phyloP scores from a whole-genome alignment of 2,113 vertebrate species.

The Pluvianellus socialis region DNA sequence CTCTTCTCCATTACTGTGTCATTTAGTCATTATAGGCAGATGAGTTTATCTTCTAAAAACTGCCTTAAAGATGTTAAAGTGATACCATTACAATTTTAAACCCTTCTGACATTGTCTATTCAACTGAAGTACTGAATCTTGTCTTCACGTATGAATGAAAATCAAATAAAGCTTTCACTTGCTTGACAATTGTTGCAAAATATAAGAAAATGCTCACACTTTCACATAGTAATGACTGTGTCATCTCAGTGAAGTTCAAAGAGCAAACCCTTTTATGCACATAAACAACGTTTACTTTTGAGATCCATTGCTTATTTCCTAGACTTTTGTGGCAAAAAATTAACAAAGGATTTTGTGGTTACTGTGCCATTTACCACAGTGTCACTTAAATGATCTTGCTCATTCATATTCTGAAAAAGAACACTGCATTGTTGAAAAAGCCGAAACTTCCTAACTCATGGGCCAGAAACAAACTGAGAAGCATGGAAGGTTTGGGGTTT shows the following conservation, averaged over 20 bases:
- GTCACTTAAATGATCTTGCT: conserved; percentile 34
- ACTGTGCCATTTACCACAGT: background rate
- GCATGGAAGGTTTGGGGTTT: background rate
- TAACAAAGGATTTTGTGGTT: conserved; percentile 5
- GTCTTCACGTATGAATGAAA: conserved; percentile 26
- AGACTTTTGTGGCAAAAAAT: conserved; percentile 27
- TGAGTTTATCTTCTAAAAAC: conserved; percentile 46
- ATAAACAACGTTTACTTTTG: background rate
- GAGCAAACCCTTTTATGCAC: conserved; percentile 20
- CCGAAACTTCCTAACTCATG: background rate
- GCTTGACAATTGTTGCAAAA: conserved; percentile 54
- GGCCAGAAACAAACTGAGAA: background rate
- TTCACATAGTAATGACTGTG: conserved; percentile 19
- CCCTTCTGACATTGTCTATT: conserved; percentile 47
- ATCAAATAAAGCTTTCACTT: conserved; percentile 65
- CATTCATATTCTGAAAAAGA: conserved; percentile 11
- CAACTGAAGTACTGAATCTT: conserved; percentile 37
- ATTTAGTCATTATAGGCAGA: conserved; percentile 38
- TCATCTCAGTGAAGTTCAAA: conserved; percentile 20
- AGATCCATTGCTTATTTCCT: conserved; percentile 5
- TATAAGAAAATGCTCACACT: background rate
- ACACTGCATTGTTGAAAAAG: background rate
- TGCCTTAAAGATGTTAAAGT: conserved; percentile 59
- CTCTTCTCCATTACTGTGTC: conserved; percentile 43
- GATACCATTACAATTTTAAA: conserved; percentile 58